Base-by-base conservation (phyloP, 2,888 invertebrate species). In the Stenolophus ochropezus region DNA sequence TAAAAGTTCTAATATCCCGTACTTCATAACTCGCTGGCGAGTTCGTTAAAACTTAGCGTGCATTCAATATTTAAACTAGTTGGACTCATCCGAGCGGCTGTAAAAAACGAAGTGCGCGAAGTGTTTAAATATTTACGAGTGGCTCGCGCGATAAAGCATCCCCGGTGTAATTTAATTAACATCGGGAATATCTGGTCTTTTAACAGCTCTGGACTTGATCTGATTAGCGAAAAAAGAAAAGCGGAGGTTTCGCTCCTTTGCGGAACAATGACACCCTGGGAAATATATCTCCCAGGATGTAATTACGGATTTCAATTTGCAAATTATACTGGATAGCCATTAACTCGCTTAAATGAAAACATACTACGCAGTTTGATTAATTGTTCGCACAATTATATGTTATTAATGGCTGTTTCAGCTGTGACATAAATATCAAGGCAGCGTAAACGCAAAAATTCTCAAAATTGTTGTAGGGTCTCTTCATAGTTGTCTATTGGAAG, bases 11-110 rank as follows among this genome's bases (percentile, higher is more conserved):
- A 42, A 42, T 42, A 42, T 8, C 6, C 33, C 33, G 8, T 11
- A 42, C 8, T 42, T 42, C 33, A 42, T 8, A 42, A 42, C 33
- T 42, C 11, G 8, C 33, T 42, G 18, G 18, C 27, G 3, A 16
- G 69, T 69, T 69, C 69, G 69, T 69, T 69, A 42, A 69, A 69
- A 69, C 69, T 69, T 69, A 65, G 3, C 33, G 65, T 27, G 6
- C 33, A 42, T 20, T 69, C 33, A 69, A 69, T 69, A 69, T 69
- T 69, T 69, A 69, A 69, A 69, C 69, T 69, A 69, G 69, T 69
- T 11, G 21, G 4, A 20, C 33, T 61, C 25, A 61, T 25, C 61
- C 61, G 18, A 16, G 47, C 18, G 23, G 23, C 14, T 18, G 25
- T 61, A 61, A 61, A 61, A 61, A 61, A 33, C 69, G 69, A 69